Percentiles rank a stretch among this genome's conserved stretches.
Evolutionary conservation across 2,888 invertebrate genomes (phyloP).

Genomic region (Trilocha varians): DNA sequence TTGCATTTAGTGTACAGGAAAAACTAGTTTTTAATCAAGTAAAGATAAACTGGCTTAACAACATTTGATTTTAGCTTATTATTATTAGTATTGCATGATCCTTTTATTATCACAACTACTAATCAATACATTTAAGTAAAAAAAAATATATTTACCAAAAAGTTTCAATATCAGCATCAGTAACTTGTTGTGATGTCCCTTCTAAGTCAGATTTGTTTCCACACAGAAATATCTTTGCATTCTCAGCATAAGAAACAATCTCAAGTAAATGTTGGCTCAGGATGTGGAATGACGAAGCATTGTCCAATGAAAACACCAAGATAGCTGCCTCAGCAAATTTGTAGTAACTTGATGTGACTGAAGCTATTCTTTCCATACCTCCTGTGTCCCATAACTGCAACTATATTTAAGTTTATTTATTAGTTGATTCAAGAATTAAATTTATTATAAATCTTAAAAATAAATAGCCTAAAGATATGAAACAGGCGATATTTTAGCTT

Average conservation of each 20-base stretch:
- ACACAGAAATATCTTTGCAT: slow-evolving; percentile 95
- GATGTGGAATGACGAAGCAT: slow-evolving; percentile 92
- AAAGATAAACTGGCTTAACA: too few relatives aligned
- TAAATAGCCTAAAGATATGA: too few relatives aligned
- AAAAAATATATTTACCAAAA: slow-evolving; percentile 77
- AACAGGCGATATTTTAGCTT: too few relatives aligned
- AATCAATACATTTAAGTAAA: not conserved
- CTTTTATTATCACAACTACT: too few relatives aligned
- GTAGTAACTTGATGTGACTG: slow-evolving; percentile 95
- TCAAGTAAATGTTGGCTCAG: slow-evolving; percentile 93
- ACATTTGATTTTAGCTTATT: too few relatives aligned
- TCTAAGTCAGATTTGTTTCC: slow-evolving; percentile 92
- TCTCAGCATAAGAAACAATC: slow-evolving; percentile 94
- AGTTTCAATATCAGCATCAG: slow-evolving; percentile 89
- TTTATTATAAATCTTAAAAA: too few relatives aligned
- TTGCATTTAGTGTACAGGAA: too few relatives aligned
- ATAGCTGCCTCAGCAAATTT: slow-evolving; percentile 96
- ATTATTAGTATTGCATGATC: too few relatives aligned
- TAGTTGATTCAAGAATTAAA: too few relatives aligned
- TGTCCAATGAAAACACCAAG: slow-evolving; percentile 91
- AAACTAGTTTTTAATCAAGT: too few relatives aligned
- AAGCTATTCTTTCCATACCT: slow-evolving; percentile 96
- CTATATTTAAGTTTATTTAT: slow-evolving; percentile 56
- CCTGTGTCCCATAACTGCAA: slow-evolving; percentile 97
- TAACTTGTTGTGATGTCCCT: slow-evolving; percentile 81